A percentile compares a stretch with the other conserved stretches of the same genome.
Evolutionary conservation across 2,113 vertebrate genomes (phyloP).

Genomic region (Amphilophus citrinellus): DNA sequence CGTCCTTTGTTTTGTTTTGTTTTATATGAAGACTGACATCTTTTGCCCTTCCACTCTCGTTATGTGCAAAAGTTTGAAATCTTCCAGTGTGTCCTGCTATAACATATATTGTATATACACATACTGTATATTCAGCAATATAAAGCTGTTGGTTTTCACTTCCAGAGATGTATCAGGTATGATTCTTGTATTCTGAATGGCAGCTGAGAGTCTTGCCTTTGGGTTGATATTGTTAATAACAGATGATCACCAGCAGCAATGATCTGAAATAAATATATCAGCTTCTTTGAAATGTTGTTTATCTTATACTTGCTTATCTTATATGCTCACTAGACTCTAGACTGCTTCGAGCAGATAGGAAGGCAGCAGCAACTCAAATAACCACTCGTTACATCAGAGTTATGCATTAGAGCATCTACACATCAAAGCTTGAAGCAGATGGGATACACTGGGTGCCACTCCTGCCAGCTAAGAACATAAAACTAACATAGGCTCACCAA

Average conservation of each 20-base stretch:
- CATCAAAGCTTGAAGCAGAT: too few species aligned
- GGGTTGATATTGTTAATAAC: constrained; percentile 55
- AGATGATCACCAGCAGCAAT: constrained; percentile 62
- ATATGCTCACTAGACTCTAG: background rate
- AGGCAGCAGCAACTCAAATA: too few species aligned
- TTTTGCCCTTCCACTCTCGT: constrained; percentile 26
- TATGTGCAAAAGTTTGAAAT: constrained; percentile 24
- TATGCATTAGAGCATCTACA: too few species aligned
- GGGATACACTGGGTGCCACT: too few species aligned
- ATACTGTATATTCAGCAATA: constrained; percentile 49
- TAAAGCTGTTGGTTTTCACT: constrained; percentile 43
- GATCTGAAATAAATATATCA: constrained; percentile 55
- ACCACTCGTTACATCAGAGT: too few species aligned
- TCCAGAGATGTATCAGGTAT: constrained; percentile 42
- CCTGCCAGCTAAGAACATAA: too few species aligned
- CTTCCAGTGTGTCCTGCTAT: constrained; percentile 50
- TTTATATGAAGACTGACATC: constrained; percentile 66
- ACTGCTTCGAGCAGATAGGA: too few species aligned
- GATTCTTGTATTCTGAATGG: constrained; percentile 49
- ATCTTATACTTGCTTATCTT: background rate
- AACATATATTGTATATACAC: constrained; percentile 25
- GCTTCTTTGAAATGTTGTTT: constrained; percentile 38
- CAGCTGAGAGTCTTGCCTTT: constrained; percentile 56
- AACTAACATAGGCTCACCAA: too few species aligned
- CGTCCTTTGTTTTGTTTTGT: constrained; percentile 80